Base-by-base conservation (phyloP, 2,888 invertebrate species). In the Xanthia togata region DNA sequence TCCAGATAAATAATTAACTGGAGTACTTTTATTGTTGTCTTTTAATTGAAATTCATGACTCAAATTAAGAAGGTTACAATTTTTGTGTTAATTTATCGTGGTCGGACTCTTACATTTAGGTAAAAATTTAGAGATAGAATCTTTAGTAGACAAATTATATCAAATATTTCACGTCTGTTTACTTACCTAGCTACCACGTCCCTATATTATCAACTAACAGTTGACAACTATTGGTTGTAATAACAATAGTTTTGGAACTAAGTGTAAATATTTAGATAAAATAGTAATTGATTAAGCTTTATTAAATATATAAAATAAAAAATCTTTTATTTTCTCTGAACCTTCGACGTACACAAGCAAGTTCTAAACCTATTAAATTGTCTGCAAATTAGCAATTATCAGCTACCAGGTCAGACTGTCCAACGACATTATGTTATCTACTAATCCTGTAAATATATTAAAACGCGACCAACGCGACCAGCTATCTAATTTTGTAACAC, bases 1-100 rank as follows among this genome's bases (percentile, higher is more conserved):
- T 55, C 26, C 44, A 78, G 38, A 82, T 83, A 55, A 60, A 70
- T 60, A 55, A 82, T 82, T 79, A 59, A 77, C 63, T 64, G 38
- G 12, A 44, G 38, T 63, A 12, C 35, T 55, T 64, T 60, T 69
- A 64, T 41, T 77, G 76, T 64, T 6, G 44, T 69, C 20, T 47
- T 76, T 55, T 59, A 78, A 59, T 79, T 68, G 38, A 69, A 64
- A 69, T n/a, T 57, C 17, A 12, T 44, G 44, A 47, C 65, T 76
- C 44, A 80, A 80, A 80, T 44, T 63, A 50, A 41, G 41, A 53
- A 57, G 11, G n/a, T 53, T 20, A 38, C 4, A 20, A 12, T 82
- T 44, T 64, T 59, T 50, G 23, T 63, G 17, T 57, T 50, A 31
- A 57, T 64, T 77, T 53, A n/a, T 55, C n/a, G 20, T 41, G 26